Evolutionary conservation across 2,797 vertebrate genomes (phyloP).

Genomic region (Falco berigora): DNA sequence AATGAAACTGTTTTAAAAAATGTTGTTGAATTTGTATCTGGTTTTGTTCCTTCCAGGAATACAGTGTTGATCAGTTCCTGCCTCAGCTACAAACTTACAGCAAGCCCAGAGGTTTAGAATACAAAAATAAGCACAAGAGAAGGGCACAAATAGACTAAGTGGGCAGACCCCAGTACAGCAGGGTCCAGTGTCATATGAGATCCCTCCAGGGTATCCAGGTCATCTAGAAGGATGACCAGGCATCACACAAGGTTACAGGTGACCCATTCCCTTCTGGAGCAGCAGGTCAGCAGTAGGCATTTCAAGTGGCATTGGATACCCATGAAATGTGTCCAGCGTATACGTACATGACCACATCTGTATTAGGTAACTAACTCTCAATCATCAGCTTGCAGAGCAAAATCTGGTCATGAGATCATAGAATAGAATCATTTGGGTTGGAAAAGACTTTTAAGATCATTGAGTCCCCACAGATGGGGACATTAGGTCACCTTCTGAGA

Average conservation of each 20-base stretch:
- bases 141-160: background rate
- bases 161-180: background rate
- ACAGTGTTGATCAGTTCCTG: background rate
- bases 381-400: background rate
- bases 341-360: background rate
- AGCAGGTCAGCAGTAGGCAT: background rate
- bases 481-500: background rate
- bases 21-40: background rate
- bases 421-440: background rate
- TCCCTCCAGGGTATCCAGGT: no score
- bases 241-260: background rate
- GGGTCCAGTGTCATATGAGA: background rate
- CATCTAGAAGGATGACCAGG: background rate
- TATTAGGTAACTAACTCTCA: background rate
- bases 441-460: background rate
- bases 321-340: background rate
- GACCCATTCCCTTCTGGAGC: background rate
- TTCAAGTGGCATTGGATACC: background rate
- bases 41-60: background rate
- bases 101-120: background rate
- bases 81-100: background rate
- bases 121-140: background rate
- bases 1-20: background rate
- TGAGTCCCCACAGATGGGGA: rapidly evolving
- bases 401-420: background rate